Base-by-base conservation (phyloP, 2,113 vertebrate genomes). In the Sebastes schlegelii region DNA sequence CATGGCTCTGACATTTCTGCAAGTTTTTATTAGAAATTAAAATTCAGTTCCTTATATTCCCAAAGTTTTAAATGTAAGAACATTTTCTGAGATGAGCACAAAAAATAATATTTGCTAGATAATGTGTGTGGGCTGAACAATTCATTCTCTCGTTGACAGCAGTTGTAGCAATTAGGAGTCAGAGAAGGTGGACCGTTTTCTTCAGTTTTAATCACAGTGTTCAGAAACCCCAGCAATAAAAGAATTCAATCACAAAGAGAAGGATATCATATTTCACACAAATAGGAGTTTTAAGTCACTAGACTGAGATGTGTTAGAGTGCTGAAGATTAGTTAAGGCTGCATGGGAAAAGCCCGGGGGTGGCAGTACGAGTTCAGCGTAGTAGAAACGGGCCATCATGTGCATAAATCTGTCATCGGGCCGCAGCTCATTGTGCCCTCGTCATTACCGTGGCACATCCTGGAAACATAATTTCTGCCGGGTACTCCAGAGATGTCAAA, bases 381-480 rank as follows among this genome's bases (percentile, higher is more conserved):
- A 64, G 76, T 75, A 75, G 80, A 89, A 91, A 85, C 26, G 10
- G 85, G 71, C 67, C 55, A 71, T 88, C 77, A 43, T 54, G 70
- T 84, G 52, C 68, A 85, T 91, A 87, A 86, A 89, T 91, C 84
- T 87, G 79, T 79, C 88, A 89, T 90, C 78, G 46, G 42, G 90
- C 75, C 61, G 17, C 52, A 65, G 87, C 84, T 86, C 80, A 81
- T 88, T 86, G 85, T 88, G 70, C 69, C 83, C 68, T 66, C 62
- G 77, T 88, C 71, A 82, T 87, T 84, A 78, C 82, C 77, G 65
- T 86, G 70, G 80, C 73, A 77, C 60, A 55, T 81, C 86, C 63
- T 71, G 60, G 68, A 84, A 90, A 82, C 69, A 90, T 91, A 5
- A 58, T 78, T 88, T 92, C 69, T 84, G 65, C 85, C 23, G 43